Base-by-base conservation (phyloP, 30 jellyfish, hydroid and myxozoan species). In the Chrysaora quinquecirrha region DNA sequence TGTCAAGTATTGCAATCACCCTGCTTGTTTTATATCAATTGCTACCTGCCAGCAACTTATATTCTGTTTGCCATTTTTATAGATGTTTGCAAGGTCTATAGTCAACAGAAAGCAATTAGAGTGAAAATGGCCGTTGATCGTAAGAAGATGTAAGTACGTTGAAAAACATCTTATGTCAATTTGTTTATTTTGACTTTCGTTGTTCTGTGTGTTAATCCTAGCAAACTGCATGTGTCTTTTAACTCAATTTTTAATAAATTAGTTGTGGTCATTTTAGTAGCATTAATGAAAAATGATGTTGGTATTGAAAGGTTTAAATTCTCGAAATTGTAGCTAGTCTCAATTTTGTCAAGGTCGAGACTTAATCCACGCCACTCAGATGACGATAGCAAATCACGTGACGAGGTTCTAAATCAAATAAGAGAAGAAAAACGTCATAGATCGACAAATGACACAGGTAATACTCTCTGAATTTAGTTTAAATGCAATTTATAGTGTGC, bases 51-150 rank as follows among this genome's bases (percentile, higher is more conserved):
- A n/a, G n/a, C n/a, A n/a, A n/a, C n/a, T n/a, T n/a, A n/a, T n/a
- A n/a, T n/a, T n/a, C n/a, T n/a, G n/a, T n/a, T n/a, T n/a, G n/a
- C n/a, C n/a, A n/a, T n/a, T n/a, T n/a, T 62, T 70, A 2, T 48
- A 94, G 99, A 81, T 48, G 97, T 95, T 24, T 88, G 97, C 87
- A 83, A 84, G 66, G 38, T 88, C 0, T 95, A 88, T 73, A 90
- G 97, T 52, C 99, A 95, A 47, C 99, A 83, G 71, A 71, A 85
- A 60, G 99, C 99, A 23, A 89, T 73, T 6, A 35, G 97, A 31
- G 97, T 95, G 2, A 95, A 88, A 72, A 94, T 64, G 62, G 87
- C 97, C 0, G 96, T 95, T 1, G 99, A 95, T 62, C 90, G 97
- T 2, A 95, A 88, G 73, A 83, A 90, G 67, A 77, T 95, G 99